These are phyloP conservation scores for Conops quadrifasciatus DNA, from an alignment of 2,888 invertebrate genomes.

Conservation along the genomic window DNA sequence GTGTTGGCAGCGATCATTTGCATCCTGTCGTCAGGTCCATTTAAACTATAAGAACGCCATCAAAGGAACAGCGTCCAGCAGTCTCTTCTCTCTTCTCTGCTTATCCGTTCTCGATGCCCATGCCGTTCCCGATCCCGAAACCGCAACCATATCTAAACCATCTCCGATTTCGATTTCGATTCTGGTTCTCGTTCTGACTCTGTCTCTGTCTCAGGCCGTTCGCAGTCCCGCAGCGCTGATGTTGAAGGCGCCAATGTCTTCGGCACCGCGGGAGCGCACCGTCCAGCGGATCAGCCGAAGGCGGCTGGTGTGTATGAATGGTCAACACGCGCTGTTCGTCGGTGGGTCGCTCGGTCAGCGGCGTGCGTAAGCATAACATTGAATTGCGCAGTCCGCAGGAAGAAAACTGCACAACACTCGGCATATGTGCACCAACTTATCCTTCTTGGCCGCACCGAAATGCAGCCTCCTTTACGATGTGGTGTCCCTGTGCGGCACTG, in stretches of 20 bases:
- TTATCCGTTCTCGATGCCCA: background rate
- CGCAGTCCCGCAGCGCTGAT: conserved; percentile 45
- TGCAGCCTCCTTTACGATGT: background rate
- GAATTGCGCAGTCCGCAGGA: conserved; percentile 17
- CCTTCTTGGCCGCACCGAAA: background rate
- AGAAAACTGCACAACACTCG: background rate
- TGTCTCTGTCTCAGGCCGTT: conserved; percentile 31
- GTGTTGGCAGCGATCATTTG: conserved; percentile 51
- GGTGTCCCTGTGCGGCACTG: background rate
- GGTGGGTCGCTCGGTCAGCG: conserved; percentile 34
- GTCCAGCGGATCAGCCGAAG: background rate
- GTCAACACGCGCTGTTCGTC: conserved; percentile 27
- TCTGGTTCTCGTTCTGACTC: background rate
- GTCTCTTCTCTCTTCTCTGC: too few species aligned
- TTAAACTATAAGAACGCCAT: conserved; percentile 52
- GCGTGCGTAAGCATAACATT: conserved; percentile 31
- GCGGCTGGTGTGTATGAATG: conserved; percentile 31
- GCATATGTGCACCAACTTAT: background rate
- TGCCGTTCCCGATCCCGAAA: background rate
- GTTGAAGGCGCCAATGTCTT: conserved; percentile 60
- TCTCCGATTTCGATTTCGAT: background rate
- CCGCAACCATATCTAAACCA: background rate
- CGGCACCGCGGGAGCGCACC: conserved; percentile 53
- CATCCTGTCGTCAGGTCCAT: conserved; percentile 62
- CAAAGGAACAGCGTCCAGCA: conserved; percentile 24